Conservation (phyloP, 2,888 invertebrate genomes). For the Apoda limacodes region DNA sequence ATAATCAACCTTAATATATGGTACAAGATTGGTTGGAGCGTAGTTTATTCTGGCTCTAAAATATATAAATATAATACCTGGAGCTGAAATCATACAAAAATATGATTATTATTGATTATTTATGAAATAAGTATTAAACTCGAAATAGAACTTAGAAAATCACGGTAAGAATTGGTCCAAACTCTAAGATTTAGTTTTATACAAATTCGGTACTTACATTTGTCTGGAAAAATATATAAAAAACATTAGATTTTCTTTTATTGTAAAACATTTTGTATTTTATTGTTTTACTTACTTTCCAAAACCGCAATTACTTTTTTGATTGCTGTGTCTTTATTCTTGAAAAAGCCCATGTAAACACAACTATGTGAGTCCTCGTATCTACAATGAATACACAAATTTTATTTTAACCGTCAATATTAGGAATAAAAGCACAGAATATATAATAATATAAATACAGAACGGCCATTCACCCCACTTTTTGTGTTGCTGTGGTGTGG, state of each 20-base stretch:
- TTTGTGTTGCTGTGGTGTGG: too few relatives aligned
- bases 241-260: too few relatives aligned
- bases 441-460: too few relatives aligned
- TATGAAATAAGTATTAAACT: constrained; percentile 4
- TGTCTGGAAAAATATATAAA: constrained; percentile 24
- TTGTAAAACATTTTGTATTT: too few relatives aligned
- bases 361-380: constrained; percentile 37
- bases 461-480: too few relatives aligned
- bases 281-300: constrained; percentile 48
- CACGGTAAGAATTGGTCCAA: too few relatives aligned
- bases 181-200: too few relatives aligned
- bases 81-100: constrained; percentile 15
- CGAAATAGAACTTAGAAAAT: background rate
- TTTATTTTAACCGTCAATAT: too few relatives aligned
- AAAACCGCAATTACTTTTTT: constrained; percentile 32
- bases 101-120: constrained; percentile 1
- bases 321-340: constrained; percentile 18
- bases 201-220: constrained; percentile 35
- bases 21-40: background rate
- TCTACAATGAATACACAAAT: too few relatives aligned
- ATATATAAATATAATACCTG: constrained; percentile 10
- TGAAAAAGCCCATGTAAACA: constrained; percentile 39
- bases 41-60: background rate
- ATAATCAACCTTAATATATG: too few relatives aligned
- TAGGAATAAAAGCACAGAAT: too few relatives aligned